These are phyloP conservation scores for Eilema caniola DNA, from an alignment of 2,888 invertebrate species.

Conservation along the genomic window DNA sequence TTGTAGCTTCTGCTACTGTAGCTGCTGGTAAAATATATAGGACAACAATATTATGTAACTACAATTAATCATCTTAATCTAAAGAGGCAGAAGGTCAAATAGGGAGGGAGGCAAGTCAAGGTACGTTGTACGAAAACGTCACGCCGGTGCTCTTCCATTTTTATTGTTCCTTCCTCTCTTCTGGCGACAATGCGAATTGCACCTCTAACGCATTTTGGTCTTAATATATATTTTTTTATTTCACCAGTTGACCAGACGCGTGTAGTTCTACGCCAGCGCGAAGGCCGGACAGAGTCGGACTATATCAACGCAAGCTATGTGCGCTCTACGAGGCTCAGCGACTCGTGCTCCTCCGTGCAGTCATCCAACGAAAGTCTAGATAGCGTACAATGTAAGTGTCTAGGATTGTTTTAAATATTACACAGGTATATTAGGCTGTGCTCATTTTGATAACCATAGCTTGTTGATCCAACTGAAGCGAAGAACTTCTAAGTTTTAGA, in stretches of 20 bases:
- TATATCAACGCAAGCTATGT: constrained; percentile 99
- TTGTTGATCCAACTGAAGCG: too few species aligned
- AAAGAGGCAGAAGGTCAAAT: too few species aligned
- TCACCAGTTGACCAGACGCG: constrained; percentile 95
- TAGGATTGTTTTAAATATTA: neutral
- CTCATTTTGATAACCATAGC: too few species aligned
- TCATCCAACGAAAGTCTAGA: constrained; percentile 75
- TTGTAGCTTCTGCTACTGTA: too few species aligned
- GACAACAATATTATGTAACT: neutral
- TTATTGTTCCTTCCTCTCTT: neutral
- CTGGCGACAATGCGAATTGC: neutral
- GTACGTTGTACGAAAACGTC: too few species aligned
- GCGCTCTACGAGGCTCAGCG: constrained; percentile 75
- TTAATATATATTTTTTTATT: neutral
- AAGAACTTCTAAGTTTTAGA: too few species aligned
- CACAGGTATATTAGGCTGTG: neutral
- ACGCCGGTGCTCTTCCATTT: too few species aligned
- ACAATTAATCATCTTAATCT: neutral
- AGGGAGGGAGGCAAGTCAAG: too few species aligned
- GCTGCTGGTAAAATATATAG: too few species aligned
- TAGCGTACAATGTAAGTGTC: constrained; percentile 73
- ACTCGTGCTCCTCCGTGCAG: constrained; percentile 65
- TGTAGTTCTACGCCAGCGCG: constrained; percentile 91
- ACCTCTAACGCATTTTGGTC: neutral
- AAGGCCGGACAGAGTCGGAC: constrained; percentile 90